Conservation (phyloP, 2,113 vertebrate genomes). For the Otolemur garnettii region DNA sequence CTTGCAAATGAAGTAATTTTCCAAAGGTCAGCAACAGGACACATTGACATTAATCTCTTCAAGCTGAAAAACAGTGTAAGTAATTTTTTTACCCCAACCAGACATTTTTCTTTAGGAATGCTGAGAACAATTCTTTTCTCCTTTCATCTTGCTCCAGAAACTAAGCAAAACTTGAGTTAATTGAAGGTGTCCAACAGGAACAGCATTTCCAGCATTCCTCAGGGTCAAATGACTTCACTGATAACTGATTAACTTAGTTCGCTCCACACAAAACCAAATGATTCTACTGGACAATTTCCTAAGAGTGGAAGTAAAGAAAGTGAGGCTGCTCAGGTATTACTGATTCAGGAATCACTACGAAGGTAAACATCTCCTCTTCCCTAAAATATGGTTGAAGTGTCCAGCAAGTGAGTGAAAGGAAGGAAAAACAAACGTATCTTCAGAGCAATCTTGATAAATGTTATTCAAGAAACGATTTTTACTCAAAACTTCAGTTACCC, state of each 20-base stretch:
- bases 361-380: background rate
- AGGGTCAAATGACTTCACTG: background rate
- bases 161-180: background rate
- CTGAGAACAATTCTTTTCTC: background rate
- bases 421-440: background rate
- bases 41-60: background rate
- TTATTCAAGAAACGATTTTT: background rate
- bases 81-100: background rate
- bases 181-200: background rate
- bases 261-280: background rate
- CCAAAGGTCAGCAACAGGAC: background rate
- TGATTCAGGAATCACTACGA: background rate
- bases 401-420: background rate
- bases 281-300: background rate
- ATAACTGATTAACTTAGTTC: background rate
- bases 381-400: background rate
- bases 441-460: background rate
- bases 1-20: background rate
- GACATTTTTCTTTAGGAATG: background rate
- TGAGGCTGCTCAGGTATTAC: background rate
- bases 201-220: background rate
- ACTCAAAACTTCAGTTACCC: background rate
- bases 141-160: background rate
- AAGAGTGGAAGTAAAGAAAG: background rate
- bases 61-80: background rate